Percentiles rank a stretch among this genome's conserved stretches.
Evolutionary conservation across 2,113 vertebrate genomes (phyloP).

Genomic region (Helogale parvula): DNA sequence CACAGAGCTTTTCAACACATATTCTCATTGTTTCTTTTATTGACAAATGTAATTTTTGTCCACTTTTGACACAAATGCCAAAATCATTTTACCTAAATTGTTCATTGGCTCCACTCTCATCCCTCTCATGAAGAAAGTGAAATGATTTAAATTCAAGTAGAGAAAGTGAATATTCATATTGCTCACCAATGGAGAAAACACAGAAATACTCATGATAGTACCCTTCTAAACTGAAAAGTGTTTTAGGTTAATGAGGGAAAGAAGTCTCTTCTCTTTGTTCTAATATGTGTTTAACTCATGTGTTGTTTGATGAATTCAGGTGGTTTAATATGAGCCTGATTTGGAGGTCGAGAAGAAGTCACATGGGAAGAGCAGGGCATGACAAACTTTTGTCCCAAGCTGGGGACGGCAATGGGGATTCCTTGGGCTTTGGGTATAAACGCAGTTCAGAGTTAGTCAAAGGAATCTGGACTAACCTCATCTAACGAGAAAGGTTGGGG

Average conservation of each 20-base stretch:
- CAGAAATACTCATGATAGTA: slow-evolving; percentile 50
- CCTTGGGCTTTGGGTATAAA: background rate
- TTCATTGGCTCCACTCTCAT: slow-evolving; percentile 49
- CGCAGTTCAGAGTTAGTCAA: background rate
- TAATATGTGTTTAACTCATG: background rate
- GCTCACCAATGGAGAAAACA: slow-evolving; percentile 40
- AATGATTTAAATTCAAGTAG: slow-evolving; percentile 69
- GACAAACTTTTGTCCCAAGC: background rate
- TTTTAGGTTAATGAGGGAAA: background rate
- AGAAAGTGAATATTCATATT: slow-evolving; percentile 69
- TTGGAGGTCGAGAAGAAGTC: background rate
- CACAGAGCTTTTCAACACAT: slow-evolving; percentile 58
- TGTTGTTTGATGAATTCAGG: background rate
- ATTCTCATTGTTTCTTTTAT: slow-evolving; percentile 65
- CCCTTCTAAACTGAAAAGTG: slow-evolving; percentile 42
- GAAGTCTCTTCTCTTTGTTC: background rate
- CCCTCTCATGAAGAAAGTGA: slow-evolving; percentile 61
- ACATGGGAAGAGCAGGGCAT: background rate
- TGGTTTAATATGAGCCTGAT: background rate
- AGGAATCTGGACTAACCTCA: background rate
- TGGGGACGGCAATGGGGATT: background rate
- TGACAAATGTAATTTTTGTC: slow-evolving; percentile 81
- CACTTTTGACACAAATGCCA: slow-evolving; percentile 78
- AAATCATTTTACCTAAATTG: slow-evolving; percentile 76
- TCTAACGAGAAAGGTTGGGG: background rate